Base-by-base conservation (phyloP, 1,140 invertebrate species). In the Rhizoglyphus robini region DNA sequence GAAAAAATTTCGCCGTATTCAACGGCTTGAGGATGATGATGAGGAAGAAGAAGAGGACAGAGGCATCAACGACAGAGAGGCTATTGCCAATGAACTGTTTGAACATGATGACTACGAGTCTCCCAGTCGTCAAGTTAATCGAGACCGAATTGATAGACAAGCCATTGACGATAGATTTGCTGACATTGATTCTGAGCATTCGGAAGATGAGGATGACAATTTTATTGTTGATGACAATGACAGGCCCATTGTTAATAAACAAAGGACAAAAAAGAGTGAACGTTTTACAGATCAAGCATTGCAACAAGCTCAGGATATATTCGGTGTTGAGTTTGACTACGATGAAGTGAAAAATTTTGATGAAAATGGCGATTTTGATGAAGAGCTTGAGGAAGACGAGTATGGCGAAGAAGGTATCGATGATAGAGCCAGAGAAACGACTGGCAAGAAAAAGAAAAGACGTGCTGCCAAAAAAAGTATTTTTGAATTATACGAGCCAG, bases 251-350 rank as follows among this genome's bases (percentile, higher is more conserved):
- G 83, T 85, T 20, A 87, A n/a, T 23, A 1, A 88, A 68, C 86
- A 86, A 69, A 84, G 86, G 68, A 88, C 90, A 75, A 88, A 86
- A 73, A 87, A 83, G 23, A 71, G 73, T 59, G 74, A 76, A 18
- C 88, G 94, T 68, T 94, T 92, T 72, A 86, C 86, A 58, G 92
- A 98, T 80, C 85, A 88, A 4, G 88, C 90, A 0, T 77, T 97
- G 30, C 94, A 98, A 83, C 92, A 98, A 78, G 96, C 96, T 61
- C 93, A 98, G 77, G 96, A 99, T 74, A 96, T 98, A 69, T 99
- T 99, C 77, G 96, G 96, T 64, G 93, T 97, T 25, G 91, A 98
- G 75, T 97, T 98, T 79, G 94, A 99, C 76, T 96, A 88, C 76
- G 90, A 94, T 68, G 93, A 96, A 70, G 93, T 96, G 79, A 84